Conservation (phyloP, 1,140 invertebrate species). For the Pteromalus puparum region DNA sequence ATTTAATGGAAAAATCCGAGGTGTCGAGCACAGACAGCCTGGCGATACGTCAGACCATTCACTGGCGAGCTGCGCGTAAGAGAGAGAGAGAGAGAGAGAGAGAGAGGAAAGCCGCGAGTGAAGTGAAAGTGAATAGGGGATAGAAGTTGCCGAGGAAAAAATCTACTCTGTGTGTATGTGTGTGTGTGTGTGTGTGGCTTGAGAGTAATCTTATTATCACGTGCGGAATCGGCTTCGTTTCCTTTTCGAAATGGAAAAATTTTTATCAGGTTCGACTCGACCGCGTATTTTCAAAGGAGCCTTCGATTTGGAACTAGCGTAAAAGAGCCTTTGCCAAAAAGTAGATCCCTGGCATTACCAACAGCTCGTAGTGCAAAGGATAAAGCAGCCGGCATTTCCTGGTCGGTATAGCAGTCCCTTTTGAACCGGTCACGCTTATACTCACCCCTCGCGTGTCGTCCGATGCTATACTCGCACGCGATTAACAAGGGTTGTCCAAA, state of each 20-base stretch:
- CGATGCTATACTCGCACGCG: slow-evolving; percentile 42
- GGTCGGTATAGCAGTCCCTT: slow-evolving; percentile 68
- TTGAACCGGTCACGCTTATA: background rate
- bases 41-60: slow-evolving; percentile 73
- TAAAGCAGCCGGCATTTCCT: slow-evolving; percentile 23
- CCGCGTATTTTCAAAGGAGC: too few species aligned
- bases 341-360: slow-evolving; percentile 21
- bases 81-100: slow-evolving; percentile 50
- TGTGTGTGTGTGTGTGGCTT: background rate
- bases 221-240: background rate
- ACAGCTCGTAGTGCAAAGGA: slow-evolving; percentile 26
- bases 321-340: slow-evolving; percentile 19
- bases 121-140: slow-evolving; percentile 46
- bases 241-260: background rate
- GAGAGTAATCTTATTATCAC: slow-evolving; percentile 1
- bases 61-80: slow-evolving; percentile 56
- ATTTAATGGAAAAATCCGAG: slow-evolving; percentile 75
- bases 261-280: background rate
- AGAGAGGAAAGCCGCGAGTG: background rate
- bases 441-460: background rate
- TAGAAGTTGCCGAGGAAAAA: slow-evolving; percentile 22
- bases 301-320: slow-evolving; percentile 18
- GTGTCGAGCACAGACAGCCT: slow-evolving; percentile 73
- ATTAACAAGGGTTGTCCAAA: slow-evolving; percentile 63
- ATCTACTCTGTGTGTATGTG: background rate